Conservation (phyloP, 23 tunicate genomes). For the Ascidia mentula region DNA sequence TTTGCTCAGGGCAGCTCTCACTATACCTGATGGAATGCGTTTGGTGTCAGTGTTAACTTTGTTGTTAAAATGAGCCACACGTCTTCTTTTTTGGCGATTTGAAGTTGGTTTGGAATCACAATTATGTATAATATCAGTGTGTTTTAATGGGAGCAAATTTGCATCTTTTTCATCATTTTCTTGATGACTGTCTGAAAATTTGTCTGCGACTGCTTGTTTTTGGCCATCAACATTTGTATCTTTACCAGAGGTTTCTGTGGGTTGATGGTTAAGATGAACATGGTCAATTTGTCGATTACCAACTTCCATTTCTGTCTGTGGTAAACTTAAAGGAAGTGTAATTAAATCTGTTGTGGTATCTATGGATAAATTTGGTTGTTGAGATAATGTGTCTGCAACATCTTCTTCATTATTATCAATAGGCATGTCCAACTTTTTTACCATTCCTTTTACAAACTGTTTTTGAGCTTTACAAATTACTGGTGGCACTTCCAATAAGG, state of each 20-base stretch:
- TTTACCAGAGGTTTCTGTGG: neutral
- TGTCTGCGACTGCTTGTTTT: neutral
- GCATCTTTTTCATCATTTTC: too few species aligned
- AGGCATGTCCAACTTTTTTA: neutral
- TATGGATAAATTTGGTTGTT: neutral
- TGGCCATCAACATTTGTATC: neutral
- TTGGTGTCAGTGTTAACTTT: neutral
- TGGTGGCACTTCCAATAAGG: neutral
- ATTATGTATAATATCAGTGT: neutral
- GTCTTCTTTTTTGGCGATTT: neutral
- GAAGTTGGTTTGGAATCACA: neutral
- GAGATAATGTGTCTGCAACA: neutral
- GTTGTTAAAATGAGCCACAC: neutral
- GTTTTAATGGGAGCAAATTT: neutral
- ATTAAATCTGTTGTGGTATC: too few species aligned
- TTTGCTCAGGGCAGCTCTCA: neutral
- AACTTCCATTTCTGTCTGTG: neutral
- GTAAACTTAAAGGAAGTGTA: too few species aligned
- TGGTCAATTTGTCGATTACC: too few species aligned
- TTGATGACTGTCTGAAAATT: neutral
- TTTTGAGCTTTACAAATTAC: neutral
- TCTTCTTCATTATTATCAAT: neutral
- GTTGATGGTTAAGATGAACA: neutral
- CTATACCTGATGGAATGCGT: neutral
- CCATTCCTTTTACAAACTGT: too few species aligned